Conservation (phyloP, 2,797 vertebrate genomes). For the Mastacembelus armatus region DNA sequence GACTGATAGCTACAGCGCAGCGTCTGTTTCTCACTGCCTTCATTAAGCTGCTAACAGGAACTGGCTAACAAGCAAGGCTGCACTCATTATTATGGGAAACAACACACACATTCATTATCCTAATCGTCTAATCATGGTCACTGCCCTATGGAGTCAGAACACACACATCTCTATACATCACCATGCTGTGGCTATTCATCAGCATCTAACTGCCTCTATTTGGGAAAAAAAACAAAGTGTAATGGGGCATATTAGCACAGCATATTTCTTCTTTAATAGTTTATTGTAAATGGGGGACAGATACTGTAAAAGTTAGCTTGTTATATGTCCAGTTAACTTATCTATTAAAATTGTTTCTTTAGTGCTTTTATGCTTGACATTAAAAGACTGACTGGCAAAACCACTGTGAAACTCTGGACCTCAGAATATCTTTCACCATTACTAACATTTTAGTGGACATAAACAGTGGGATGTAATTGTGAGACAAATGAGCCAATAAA, state of each 20-base stretch:
- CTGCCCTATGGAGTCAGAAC: conserved; percentile 61
- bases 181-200: conserved; percentile 47
- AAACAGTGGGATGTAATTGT: background rate
- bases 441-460: background rate
- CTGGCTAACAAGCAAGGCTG: conserved; percentile 68
- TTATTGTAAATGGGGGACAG: conserved; percentile 26
- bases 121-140: conserved; percentile 65
- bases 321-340: background rate
- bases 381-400: background rate
- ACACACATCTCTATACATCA: conserved; percentile 55
- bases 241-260: conserved; percentile 42
- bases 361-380: background rate
- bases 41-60: conserved; percentile 68
- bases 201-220: conserved; percentile 46
- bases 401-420: background rate
- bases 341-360: background rate
- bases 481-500: background rate
- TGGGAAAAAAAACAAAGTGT: conserved; percentile 29
- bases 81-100: conserved; percentile 62
- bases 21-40: conserved; percentile 46
- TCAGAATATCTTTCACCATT: background rate
- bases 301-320: background rate
- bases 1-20: conserved; percentile 44
- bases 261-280: conserved; percentile 45
- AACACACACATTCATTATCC: conserved; percentile 66